Evolutionary conservation across 2,113 vertebrate species (phyloP).

Genomic region (Formicarius rufipectus): DNA sequence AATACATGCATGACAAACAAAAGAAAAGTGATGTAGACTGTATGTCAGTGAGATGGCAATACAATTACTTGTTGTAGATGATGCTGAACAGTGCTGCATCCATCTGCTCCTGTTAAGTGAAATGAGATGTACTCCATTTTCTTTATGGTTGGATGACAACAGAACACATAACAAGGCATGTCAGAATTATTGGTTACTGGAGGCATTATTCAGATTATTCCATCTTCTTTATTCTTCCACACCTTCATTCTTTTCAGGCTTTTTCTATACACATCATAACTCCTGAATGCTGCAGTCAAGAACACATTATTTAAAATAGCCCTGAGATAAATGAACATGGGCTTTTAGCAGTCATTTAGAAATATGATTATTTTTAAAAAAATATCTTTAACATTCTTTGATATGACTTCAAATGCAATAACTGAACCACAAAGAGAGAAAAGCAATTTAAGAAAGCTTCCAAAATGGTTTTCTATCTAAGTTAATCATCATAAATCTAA

Average conservation of each 20-base stretch:
- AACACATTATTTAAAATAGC: neutral
- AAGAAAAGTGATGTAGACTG: neutral
- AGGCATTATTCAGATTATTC: neutral
- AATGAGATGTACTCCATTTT: neutral
- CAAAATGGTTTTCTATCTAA: neutral
- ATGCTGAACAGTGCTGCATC: neutral
- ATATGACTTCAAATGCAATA: neutral
- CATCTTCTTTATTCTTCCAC: neutral
- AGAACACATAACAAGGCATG: neutral
- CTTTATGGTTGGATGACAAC: neutral
- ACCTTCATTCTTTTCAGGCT: neutral
- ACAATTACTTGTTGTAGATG: neutral
- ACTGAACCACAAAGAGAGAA: neutral
- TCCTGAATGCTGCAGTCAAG: neutral
- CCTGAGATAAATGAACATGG: neutral
- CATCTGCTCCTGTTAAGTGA: slow-evolving; percentile 12
- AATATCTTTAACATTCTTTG: neutral
- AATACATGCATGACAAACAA: neutral
- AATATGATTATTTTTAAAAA: neutral
- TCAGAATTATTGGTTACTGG: slow-evolving; percentile 32
- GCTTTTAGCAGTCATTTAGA: slow-evolving; percentile 4
- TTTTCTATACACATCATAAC: neutral
- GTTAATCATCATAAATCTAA: neutral
- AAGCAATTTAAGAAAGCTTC: neutral
- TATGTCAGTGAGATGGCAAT: neutral